Evolutionary conservation across 2,797 vertebrate genomes (phyloP).

Genomic region (Coluber constrictor): DNA sequence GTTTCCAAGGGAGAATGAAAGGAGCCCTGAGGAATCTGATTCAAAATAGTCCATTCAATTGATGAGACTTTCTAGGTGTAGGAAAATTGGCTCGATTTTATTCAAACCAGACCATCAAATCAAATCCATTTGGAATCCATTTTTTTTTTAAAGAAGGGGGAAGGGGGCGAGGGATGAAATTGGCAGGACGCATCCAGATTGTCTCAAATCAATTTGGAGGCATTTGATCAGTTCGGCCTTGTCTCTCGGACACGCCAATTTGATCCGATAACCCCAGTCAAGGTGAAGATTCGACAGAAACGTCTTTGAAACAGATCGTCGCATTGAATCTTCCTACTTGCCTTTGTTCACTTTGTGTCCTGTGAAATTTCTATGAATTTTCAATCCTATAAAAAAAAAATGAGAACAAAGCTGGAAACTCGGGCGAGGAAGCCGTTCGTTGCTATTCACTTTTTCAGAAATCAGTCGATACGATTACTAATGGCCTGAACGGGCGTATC

Average conservation of each 20-base stretch:
- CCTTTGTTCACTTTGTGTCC: not conserved
- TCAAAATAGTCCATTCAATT: not conserved
- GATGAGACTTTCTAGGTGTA: not conserved
- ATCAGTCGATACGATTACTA: not conserved
- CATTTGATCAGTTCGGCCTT: not conserved
- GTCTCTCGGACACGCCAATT: not conserved
- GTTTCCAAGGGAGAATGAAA: not conserved
- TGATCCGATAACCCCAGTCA: not conserved
- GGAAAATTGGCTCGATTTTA: not conserved
- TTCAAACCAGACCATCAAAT: not conserved
- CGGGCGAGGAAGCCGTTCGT: not conserved
- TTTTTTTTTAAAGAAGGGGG: not conserved
- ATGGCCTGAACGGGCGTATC: not conserved
- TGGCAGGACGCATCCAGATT: not conserved
- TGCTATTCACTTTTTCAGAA: not conserved
- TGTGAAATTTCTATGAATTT: not conserved
- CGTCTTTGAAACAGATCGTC: not conserved
- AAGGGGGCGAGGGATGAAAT: not conserved
- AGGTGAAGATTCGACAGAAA: not conserved
- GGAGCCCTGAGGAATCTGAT: too few species aligned
- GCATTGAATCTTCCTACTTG: not conserved
- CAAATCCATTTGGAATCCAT: not conserved
- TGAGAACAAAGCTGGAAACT: not conserved
- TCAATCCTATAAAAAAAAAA: not conserved
- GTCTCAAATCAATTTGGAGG: not conserved